These are phyloP conservation scores for Theocolax elegans DNA, from an alignment of 1,140 invertebrate genomes.

Conservation along the genomic window DNA sequence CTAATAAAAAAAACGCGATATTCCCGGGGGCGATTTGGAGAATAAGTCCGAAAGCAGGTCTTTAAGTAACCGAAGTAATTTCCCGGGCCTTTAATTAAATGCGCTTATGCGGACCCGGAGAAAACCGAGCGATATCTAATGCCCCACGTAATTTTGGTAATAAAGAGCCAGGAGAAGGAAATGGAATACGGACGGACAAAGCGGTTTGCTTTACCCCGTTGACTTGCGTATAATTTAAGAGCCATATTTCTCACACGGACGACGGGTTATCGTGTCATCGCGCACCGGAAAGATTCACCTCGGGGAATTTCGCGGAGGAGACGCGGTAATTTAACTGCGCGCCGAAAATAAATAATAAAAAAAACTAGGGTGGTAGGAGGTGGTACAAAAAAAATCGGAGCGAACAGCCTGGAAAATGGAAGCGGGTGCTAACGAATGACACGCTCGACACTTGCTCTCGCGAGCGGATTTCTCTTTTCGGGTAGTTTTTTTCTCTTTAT, in stretches of 20 bases:
- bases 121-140: not conserved
- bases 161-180: conserved; percentile 5
- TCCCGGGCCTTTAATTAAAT: conserved; percentile 16
- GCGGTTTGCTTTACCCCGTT: conserved; percentile 9
- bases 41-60: not conserved
- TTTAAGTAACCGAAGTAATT: not conserved
- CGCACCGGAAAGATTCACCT: not conserved
- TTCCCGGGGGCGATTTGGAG: too few species aligned
- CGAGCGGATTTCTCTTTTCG: not conserved
- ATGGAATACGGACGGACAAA: conserved; percentile 1
- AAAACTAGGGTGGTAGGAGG: not conserved
- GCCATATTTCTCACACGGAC: conserved; percentile 37
- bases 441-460: conserved; percentile 5
- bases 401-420: conserved; percentile 17
- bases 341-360: not conserved
- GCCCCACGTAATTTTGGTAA: conserved; percentile 14
- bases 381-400: not conserved
- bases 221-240: conserved; percentile 43
- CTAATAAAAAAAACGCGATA: too few species aligned
- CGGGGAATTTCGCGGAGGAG: conserved; percentile 20
- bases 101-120: not conserved
- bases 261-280: conserved; percentile 38
- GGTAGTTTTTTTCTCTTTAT: not conserved
- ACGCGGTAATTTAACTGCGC: conserved; percentile 15
- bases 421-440: conserved; percentile 18